Evolutionary conservation across 2,113 vertebrate species (phyloP).

Genomic region (Pagrus major): DNA sequence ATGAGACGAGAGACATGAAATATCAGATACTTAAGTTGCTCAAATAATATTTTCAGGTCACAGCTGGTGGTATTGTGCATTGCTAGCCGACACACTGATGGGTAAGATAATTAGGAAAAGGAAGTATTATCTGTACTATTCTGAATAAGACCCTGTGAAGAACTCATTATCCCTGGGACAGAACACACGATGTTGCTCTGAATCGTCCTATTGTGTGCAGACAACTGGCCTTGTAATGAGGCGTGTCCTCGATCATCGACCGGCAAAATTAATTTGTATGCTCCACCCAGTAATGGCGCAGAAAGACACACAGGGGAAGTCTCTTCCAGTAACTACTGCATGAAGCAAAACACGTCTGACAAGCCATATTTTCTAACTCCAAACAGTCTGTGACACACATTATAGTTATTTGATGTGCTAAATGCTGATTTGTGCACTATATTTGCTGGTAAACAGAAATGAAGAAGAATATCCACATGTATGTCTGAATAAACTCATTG

Average conservation of each 20-base stretch:
- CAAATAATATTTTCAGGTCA: neutral
- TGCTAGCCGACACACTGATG: neutral
- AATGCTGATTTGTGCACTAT: neutral
- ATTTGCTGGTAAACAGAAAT: neutral
- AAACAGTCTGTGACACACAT: neutral
- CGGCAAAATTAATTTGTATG: constrained; percentile 59
- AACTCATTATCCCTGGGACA: constrained; percentile 38
- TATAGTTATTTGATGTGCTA: constrained; percentile 2
- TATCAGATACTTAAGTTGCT: neutral
- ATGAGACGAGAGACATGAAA: neutral
- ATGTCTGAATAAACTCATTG: neutral
- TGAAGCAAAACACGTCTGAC: constrained; percentile 25
- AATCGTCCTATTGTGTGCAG: constrained; percentile 63
- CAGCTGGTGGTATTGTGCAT: constrained; percentile 1
- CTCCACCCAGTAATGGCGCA: constrained; percentile 28
- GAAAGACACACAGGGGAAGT: neutral
- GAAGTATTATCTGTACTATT: constrained; percentile 25
- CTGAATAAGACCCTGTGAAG: constrained; percentile 32
- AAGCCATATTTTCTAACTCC: constrained; percentile 11
- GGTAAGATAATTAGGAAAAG: neutral
- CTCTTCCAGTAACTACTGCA: neutral
- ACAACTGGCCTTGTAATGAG: constrained; percentile 54
- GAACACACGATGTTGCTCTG: constrained; percentile 58
- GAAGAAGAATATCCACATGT: neutral
- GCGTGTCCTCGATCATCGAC: constrained; percentile 53